phyloP scores from a whole-genome alignment of 2,797 vertebrate genomes.

The Ara ararauna region DNA sequence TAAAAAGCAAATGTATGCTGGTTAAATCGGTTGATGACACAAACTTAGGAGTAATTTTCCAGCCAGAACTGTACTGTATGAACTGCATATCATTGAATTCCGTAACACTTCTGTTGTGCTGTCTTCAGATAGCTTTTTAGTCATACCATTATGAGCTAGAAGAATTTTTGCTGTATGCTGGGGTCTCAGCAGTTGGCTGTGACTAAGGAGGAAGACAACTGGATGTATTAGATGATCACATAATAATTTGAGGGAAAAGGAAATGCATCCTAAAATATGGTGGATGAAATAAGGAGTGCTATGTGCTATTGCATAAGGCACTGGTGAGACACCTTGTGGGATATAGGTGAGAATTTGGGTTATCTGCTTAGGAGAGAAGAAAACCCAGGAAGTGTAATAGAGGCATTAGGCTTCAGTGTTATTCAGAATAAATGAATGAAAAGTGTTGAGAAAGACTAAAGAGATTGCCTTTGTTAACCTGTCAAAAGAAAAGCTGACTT shows the following conservation, averaged over 20 bases:
- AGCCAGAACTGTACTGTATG: not conserved
- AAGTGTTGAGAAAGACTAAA: not conserved
- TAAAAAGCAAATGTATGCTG: not conserved
- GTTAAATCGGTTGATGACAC: not conserved
- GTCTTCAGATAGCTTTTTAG: not conserved
- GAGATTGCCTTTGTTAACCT: not conserved
- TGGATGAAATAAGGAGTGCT: not conserved
- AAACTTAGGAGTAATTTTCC: not conserved
- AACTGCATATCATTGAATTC: not conserved
- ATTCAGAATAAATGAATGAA: not conserved
- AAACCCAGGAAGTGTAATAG: not conserved
- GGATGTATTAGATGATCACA: not conserved
- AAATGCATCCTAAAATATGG: constrained; percentile 6
- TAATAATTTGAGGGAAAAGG: constrained; percentile 36
- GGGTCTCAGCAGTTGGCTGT: not conserved
- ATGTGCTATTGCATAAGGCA: not conserved
- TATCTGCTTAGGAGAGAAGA: not conserved
- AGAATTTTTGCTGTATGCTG: not conserved
- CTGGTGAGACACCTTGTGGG: not conserved
- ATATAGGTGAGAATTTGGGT: not conserved
- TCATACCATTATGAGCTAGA: not conserved
- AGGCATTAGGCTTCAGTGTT: not conserved
- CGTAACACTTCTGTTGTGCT: not conserved
- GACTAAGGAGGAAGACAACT: constrained; percentile 1
- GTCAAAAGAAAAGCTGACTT: not conserved